Evolutionary conservation across 2,113 vertebrate genomes (phyloP), one percentile per base, ranked within the genome.

Genomic region (Alligator mississippiensis): DNA sequence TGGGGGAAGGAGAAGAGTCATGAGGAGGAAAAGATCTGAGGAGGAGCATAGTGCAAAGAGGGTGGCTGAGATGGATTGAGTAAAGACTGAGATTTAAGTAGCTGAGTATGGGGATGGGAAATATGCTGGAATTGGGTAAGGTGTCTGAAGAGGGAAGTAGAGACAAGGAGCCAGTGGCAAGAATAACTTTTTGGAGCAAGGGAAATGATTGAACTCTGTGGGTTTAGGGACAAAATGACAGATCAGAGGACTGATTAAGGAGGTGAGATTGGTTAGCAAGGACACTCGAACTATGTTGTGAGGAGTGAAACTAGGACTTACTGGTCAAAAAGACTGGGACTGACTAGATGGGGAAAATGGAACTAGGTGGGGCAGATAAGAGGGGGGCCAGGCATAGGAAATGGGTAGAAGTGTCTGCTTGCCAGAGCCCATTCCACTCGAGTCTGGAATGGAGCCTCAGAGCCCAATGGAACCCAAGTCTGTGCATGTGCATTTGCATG

Each of bases 101-200:
- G 38, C 38, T 47, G 38, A 47, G 38, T 47, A 47, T 47, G 38
- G 38, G 8, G 38, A 8, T 47, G 38, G 38, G 38, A 47, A 47
- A 47, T 47, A 47, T 47, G 75, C 75, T 77, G 58, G 38, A 7
- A 84, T 87, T 78, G 30, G 10, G 16, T 68, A 10, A 82, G 18
- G 57, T 70, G 6, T 11, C 59, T 16, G 3, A 4, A 47, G 6
- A n/a, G 30, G 72, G 24, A 38, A 58, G 24, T 28, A 81, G 59
- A 85, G 22, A 34, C 16, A 21, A 6, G 12, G 28, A 66, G 4
- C 7, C 0, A 0, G 30, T 14, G 10, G 17, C 38, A 2, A 54
- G 14, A 22, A 55, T 54, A 77, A 47, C 24, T 4, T 14, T 19
- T 17, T 60, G 13, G 8, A n/a, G 30, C 18, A 59, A n/a, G 47